phyloP scores from a whole-genome alignment of 2,113 vertebrate genomes.

The Merops nubicus region DNA sequence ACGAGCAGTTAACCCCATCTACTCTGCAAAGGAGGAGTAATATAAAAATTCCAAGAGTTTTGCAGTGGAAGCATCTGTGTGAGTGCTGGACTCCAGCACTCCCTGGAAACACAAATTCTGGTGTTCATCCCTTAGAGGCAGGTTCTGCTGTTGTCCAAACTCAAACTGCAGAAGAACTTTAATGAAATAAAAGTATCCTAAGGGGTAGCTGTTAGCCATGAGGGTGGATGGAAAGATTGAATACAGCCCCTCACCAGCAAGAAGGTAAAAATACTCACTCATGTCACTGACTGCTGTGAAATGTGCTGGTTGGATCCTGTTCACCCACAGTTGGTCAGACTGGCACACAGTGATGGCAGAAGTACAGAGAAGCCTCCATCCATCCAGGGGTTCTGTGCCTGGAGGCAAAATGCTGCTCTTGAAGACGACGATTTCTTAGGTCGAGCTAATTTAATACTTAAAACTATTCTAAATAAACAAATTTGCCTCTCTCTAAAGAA shows the following conservation, averaged over 20 bases:
- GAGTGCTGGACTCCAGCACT: background rate
- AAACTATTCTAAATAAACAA: background rate
- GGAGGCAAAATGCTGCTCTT: background rate
- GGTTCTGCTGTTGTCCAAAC: background rate
- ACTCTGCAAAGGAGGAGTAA: background rate
- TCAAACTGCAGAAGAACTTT: background rate
- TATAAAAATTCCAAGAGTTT: background rate
- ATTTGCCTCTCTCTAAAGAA: background rate
- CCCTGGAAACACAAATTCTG: background rate
- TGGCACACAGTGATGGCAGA: background rate
- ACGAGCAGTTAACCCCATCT: background rate
- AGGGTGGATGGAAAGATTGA: background rate
- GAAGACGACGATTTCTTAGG: fast-evolving
- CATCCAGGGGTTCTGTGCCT: fast-evolving
- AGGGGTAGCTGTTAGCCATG: background rate
- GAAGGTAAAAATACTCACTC: background rate
- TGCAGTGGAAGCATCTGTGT: background rate
- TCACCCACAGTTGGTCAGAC: fast-evolving
- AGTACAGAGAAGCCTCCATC: background rate
- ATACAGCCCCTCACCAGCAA: background rate
- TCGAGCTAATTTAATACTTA: background rate
- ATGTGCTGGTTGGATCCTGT: background rate
- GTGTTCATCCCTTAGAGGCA: background rate
- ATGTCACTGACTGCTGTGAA: background rate
- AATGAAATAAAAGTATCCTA: background rate